These are phyloP conservation scores for Urocitellus parryii DNA, from an alignment of 2,113 vertebrate species.

Conservation along the genomic window DNA sequence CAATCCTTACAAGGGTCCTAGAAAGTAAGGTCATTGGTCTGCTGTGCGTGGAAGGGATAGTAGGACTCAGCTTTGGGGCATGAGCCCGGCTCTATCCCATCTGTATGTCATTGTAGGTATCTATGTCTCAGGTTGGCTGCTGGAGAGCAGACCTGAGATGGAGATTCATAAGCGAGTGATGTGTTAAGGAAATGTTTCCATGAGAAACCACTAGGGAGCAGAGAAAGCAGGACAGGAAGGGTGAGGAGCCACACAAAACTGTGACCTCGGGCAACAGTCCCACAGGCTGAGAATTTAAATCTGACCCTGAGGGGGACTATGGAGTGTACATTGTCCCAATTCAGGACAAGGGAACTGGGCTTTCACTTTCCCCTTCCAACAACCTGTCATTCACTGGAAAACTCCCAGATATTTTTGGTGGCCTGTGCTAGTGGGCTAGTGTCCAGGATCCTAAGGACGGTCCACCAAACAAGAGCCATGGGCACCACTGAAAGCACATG, in stretches of 20 bases:
- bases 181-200: conserved; percentile 35
- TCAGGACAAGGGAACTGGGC: background rate
- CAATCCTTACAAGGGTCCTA: background rate
- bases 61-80: background rate
- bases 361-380: background rate
- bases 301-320: background rate
- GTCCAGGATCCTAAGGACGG: background rate
- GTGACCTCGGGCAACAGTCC: background rate
- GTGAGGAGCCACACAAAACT: background rate
- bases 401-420: background rate
- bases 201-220: background rate
- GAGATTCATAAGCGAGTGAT: background rate
- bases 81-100: background rate
- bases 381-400: background rate
- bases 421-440: background rate
- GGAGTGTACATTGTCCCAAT: background rate
- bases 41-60: background rate
- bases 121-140: background rate
- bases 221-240: background rate
- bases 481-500: background rate
- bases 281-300: background rate
- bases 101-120: background rate
- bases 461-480: background rate
- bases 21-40: background rate
- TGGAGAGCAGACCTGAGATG: background rate